These are phyloP conservation scores for Lycia hirtaria DNA, from an alignment of 2,888 invertebrate species.

Conservation along the genomic window DNA sequence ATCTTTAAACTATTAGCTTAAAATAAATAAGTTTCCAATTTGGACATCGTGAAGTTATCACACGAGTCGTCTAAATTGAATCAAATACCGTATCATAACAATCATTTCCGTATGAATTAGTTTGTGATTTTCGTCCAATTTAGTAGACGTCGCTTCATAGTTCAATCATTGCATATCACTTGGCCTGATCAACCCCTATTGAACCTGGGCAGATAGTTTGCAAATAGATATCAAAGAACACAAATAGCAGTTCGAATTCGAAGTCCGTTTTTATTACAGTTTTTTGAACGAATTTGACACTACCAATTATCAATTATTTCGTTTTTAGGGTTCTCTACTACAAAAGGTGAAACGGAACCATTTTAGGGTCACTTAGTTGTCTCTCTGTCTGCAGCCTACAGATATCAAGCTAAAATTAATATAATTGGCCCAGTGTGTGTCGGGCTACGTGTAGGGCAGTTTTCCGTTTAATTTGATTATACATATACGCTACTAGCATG, in stretches of 20 bases:
- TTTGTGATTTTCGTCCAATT: background rate
- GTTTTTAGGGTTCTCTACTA: no score
- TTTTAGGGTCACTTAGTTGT: background rate
- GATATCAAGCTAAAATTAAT: no score
- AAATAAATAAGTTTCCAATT: background rate
- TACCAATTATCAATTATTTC: no score
- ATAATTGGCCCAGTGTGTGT: no score
- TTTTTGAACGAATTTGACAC: no score
- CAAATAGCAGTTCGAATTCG: conserved; percentile 41
- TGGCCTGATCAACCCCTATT: conserved; percentile 2
- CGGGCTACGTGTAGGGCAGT: no score
- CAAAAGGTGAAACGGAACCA: background rate
- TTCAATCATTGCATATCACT: background rate
- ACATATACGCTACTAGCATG: no score
- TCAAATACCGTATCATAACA: background rate
- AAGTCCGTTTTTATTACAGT: no score
- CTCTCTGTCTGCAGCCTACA: no score
- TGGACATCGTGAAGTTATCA: background rate
- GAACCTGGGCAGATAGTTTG: conserved; percentile 39
- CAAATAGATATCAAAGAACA: conserved; percentile 64
- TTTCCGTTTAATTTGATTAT: no score
- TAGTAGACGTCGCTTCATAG: conserved; percentile 1
- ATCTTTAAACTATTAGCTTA: no score
- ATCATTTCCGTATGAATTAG: background rate
- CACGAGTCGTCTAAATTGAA: background rate